Evolutionary conservation across 2,797 vertebrate genomes (phyloP), one percentile per base, ranked within the genome.

Genomic region (Triplophysa yarkandensis): DNA sequence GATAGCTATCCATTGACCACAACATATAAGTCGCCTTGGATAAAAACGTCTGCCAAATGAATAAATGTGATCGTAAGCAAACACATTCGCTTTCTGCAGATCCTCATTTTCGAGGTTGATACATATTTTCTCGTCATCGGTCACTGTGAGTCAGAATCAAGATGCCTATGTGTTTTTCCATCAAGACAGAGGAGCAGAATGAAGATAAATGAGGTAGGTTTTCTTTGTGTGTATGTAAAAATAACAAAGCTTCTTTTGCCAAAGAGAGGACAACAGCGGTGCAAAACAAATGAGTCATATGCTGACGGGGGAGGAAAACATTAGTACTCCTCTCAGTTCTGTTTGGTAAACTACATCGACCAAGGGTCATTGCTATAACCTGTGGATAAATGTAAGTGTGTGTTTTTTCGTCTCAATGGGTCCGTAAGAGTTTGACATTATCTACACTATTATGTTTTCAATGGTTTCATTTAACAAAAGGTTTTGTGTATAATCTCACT

Each of bases 261-360:
- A 63, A 46, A 44, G 23, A 64, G 46, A 70, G 60, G 27, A 72
- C 70, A 74, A 61, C 36, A 67, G 66, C 36, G 60, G 39, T 52
- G 71, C 16, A 79, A 77, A 74, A 71, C 71, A 68, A n/a, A 71
- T 77, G 77, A 82, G 71, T 82, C 77, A 80, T 74, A 44, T 27
- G 21, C 36, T 68, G 71, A 81, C 17, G 66, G 77, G 48, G 70
- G 77, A 67, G 62, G 62, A 44, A 64, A 48, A 77, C 74, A 71
- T 80, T 72, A 77, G 68, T 46, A 74, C 62, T 58, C 25, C 48
- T 27, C 41, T 67, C 39, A 27, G 19, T 57, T 67, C 17, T 66
- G 50, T 74, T 74, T 36, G 54, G 16, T 58, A 74, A 27, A 67
- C 57, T 71, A 48, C 72, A 74, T 14, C 41, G 62, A 46, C 64